Evolutionary conservation across 2,797 vertebrate genomes (phyloP).

Genomic region (Crenuchus spilurus): DNA sequence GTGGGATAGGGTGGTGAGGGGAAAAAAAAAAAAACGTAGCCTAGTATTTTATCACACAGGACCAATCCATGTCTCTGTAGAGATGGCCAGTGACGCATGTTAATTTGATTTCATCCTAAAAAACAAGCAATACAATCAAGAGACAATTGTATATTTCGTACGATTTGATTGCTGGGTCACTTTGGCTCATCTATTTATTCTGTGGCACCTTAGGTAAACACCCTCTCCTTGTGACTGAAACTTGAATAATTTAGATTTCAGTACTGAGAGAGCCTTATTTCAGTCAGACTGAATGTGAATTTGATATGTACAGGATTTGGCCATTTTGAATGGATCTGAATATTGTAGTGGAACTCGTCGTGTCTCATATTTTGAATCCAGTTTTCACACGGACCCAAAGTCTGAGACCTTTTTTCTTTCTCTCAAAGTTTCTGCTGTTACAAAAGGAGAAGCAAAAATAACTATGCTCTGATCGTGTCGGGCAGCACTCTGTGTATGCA

Average conservation of each 20-base stretch:
- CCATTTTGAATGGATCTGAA: slow-evolving; percentile 44
- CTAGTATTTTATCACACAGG: slow-evolving; percentile 51
- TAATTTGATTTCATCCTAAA: slow-evolving; percentile 43
- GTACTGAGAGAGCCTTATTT: slow-evolving; percentile 58
- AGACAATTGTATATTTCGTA: slow-evolving; percentile 48
- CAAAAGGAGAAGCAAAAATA: slow-evolving; percentile 36
- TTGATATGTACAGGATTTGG: slow-evolving; percentile 54
- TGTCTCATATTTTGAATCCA: slow-evolving; percentile 29
- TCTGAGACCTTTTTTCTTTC: slow-evolving; percentile 29
- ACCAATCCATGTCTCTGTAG: slow-evolving; percentile 42
- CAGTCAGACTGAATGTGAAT: slow-evolving; percentile 60
- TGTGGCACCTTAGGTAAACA: slow-evolving; percentile 57
- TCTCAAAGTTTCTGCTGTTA: slow-evolving; percentile 43
- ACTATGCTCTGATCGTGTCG: slow-evolving; percentile 41
- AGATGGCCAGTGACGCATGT: slow-evolving; percentile 34
- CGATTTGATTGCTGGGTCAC: slow-evolving; percentile 42
- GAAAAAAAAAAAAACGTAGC: slow-evolving; percentile 13
- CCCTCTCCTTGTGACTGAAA: slow-evolving; percentile 53
- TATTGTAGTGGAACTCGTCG: slow-evolving; percentile 2
- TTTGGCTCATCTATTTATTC: slow-evolving; percentile 36
- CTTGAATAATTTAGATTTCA: slow-evolving; percentile 36
- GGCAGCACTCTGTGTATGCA: slow-evolving; percentile 39
- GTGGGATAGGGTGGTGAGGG: no score
- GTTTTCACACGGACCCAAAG: slow-evolving; percentile 41
- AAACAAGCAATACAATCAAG: slow-evolving; percentile 57